Evolutionary conservation across 2,113 vertebrate species (phyloP), one percentile per base, ranked within the genome.

Genomic region (Hypanus sabinus): DNA sequence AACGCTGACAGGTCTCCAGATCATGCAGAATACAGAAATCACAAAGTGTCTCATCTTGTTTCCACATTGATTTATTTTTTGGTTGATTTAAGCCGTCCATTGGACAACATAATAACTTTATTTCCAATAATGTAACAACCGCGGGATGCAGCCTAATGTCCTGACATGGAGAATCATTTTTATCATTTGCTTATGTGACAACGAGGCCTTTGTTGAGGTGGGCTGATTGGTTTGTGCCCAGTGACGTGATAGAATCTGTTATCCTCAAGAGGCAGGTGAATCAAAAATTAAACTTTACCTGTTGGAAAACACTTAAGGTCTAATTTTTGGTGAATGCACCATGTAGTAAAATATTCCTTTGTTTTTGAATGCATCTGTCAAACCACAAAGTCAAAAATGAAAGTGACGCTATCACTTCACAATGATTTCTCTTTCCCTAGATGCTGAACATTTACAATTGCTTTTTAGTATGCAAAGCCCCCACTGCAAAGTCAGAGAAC

Each of bases 31-130:
- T n/a, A n/a, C 85, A 88, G 10, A 88, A 62, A 88, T 88, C 85
- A 88, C 57, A 88, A 88, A 65, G 12, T 33, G 14, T 62, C 12
- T 62, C 0, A 73, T 33, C 27, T n/a, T 60, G 85, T 88, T 87
- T 62, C 27, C 60, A 30, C 83, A 87, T 87, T 62, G 83, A 87
- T 62, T 88, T 88, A 33, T 30, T 88, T 60, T 55, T 65, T 30
- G 2, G 85, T 65, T 65, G n/a, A 65, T 62, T 88, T 88, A 88
- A 88, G 85, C 85, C 65, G n/a, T 62, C 55, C 18, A 27, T 88
- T 65, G n/a, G 14, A 65, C 85, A 88, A 88, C 57, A 88, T 88
- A 87, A 57, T 88, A 88, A 88, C 55, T 88, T 88, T 88, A 88
- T 88, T 46, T 88, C 27, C 85, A 62, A 27, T 12, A 30, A 62